Conservation (phyloP, 2,113 vertebrate genomes). For the Triplophysa dalaica region DNA sequence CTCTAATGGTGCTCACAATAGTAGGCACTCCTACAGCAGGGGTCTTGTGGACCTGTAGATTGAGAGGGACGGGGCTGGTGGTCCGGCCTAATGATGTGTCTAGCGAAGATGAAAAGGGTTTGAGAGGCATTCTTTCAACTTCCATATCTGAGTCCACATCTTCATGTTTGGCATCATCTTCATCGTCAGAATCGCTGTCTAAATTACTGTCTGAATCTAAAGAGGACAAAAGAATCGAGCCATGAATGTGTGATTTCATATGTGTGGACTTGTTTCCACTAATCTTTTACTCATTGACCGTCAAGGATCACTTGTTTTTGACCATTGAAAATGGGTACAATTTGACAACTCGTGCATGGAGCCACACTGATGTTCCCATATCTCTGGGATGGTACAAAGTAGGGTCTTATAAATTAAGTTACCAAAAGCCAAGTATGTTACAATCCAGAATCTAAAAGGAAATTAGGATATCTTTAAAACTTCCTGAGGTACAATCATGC, state of each 20-base stretch:
- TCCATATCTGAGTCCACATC: slow-evolving; percentile 84
- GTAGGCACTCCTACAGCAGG: slow-evolving; percentile 71
- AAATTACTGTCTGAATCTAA: slow-evolving; percentile 91
- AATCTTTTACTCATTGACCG: too few relatives aligned
- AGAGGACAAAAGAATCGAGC: slow-evolving; percentile 29
- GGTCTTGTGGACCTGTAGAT: slow-evolving; percentile 79
- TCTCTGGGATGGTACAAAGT: too few relatives aligned
- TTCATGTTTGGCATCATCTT: slow-evolving; percentile 78
- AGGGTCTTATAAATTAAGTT: too few relatives aligned
- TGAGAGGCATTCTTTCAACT: slow-evolving; percentile 77
- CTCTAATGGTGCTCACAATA: slow-evolving; percentile 71
- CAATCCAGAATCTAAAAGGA: too few relatives aligned
- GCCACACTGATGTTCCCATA: too few relatives aligned
- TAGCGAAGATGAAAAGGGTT: slow-evolving; percentile 68
- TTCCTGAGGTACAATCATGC: too few relatives aligned
- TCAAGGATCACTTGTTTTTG: too few relatives aligned
- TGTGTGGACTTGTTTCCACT: neutral
- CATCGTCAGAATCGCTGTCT: slow-evolving; percentile 86
- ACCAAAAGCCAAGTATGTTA: too few relatives aligned
- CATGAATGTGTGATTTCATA: slow-evolving; percentile 23
- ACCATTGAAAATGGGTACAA: too few relatives aligned
- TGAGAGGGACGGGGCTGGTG: slow-evolving; percentile 67
- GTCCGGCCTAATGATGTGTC: slow-evolving; percentile 53
- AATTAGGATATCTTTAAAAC: too few relatives aligned
- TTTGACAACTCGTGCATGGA: too few relatives aligned